phyloP scores from a whole-genome alignment of 2,797 vertebrate genomes.

The Syngnathus acus region DNA sequence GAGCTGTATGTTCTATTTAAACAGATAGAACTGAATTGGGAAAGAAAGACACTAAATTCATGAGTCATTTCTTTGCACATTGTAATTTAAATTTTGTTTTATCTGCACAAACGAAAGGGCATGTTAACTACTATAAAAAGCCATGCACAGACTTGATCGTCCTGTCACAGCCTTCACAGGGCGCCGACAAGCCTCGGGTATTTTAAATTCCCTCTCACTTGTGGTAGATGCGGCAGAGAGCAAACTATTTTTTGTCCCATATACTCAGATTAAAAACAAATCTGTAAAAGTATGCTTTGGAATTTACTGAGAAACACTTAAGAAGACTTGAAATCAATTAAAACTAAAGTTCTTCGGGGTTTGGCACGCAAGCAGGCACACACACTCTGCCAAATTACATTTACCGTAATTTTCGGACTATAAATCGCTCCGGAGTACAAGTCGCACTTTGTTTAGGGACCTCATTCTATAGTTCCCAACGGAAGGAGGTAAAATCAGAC shows the following conservation, averaged over 20 bases:
- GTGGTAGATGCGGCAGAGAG: not conserved
- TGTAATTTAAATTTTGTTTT: conserved; percentile 56
- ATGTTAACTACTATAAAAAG: conserved; percentile 35
- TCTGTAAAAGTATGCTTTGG: not conserved
- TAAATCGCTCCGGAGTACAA: no score
- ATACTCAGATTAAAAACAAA: no score
- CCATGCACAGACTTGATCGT: conserved; percentile 45
- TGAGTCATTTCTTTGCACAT: conserved; percentile 37
- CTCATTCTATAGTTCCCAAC: no score
- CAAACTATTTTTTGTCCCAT: no score
- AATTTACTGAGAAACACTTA: not conserved
- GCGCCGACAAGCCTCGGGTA: conserved; percentile 27
- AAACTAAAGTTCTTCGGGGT: not conserved
- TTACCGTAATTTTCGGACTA: no score
- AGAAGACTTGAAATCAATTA: not conserved
- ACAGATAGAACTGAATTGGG: conserved; percentile 44
- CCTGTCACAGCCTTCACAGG: conserved; percentile 15
- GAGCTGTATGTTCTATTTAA: conserved; percentile 32
- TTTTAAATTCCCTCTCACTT: conserved; percentile 14
- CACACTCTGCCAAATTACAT: not conserved
- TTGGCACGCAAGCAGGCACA: not conserved
- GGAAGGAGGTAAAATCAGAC: no score
- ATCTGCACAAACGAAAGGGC: conserved; percentile 41
- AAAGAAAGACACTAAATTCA: conserved; percentile 42
- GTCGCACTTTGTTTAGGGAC: no score